Evolutionary conservation across 1,140 invertebrate genomes (phyloP).

Genomic region (Listronotus bonariensis): DNA sequence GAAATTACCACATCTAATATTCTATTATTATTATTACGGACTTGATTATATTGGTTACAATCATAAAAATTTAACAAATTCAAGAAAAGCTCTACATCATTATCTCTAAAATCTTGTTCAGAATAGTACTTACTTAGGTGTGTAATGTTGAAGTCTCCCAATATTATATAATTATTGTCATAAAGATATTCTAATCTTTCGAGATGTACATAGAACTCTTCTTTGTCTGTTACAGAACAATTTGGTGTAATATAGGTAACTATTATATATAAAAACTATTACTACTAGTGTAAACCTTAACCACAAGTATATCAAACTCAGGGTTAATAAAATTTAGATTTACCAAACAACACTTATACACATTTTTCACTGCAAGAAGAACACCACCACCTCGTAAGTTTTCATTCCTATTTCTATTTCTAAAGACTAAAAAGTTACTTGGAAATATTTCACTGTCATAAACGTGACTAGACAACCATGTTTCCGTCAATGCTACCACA

Average conservation of each 20-base stretch:
- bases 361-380: not conserved
- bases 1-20: constrained; percentile 2
- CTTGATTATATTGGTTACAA: not conserved
- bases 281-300: not conserved
- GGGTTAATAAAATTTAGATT: not conserved
- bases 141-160: constrained; percentile 4
- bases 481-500: constrained; percentile 1
- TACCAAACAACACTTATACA: not conserved
- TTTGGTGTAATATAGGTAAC: not conserved
- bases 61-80: not conserved
- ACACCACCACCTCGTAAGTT: not conserved
- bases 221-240: not conserved
- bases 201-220: not conserved
- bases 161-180: not conserved
- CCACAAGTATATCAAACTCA: not conserved
- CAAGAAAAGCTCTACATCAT: not conserved
- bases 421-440: not conserved
- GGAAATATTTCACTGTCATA: constrained; percentile 4
- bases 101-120: not conserved
- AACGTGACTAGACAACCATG: not conserved
- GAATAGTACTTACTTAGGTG: not conserved
- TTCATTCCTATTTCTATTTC: constrained; percentile 1
- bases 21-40: not conserved
- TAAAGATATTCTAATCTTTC: constrained; percentile 1
- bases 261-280: not conserved